These are phyloP conservation scores for Selene dorsalis DNA, from an alignment of 2,797 vertebrate genomes.

Conservation along the genomic window DNA sequence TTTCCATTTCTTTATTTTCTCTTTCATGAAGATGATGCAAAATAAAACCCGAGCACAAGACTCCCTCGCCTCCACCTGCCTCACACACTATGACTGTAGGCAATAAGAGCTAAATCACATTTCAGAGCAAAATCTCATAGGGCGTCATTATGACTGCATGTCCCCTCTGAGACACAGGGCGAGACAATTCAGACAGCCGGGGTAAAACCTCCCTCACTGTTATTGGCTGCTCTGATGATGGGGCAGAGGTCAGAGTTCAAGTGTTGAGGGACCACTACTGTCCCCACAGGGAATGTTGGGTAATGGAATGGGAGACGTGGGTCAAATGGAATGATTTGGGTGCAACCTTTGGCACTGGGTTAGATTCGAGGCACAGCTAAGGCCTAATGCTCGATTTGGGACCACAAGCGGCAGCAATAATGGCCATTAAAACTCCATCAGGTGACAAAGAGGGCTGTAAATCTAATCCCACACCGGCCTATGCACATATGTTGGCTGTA, in stretches of 20 bases:
- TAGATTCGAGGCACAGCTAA: conserved; percentile 62
- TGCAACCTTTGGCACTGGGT: conserved; percentile 67
- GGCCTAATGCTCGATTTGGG: conserved; percentile 71
- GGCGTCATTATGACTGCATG: conserved; percentile 53
- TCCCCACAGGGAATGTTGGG: conserved; percentile 84
- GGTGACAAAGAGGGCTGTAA: conserved; percentile 70
- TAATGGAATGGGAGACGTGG: conserved; percentile 86
- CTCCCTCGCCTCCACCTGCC: neutral
- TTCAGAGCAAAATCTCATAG: conserved; percentile 51
- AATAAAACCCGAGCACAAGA: neutral
- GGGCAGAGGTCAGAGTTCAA: conserved; percentile 87
- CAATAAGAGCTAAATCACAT: conserved; percentile 72
- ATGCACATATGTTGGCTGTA: conserved; percentile 69
- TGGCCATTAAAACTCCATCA: conserved; percentile 73
- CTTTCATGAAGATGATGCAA: neutral
- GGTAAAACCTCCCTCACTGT: conserved; percentile 83
- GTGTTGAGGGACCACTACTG: conserved; percentile 83
- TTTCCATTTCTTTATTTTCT: neutral
- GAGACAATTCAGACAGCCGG: conserved; percentile 69
- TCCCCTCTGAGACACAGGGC: conserved; percentile 58
- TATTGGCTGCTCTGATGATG: conserved; percentile 83
- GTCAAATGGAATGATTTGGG: conserved; percentile 82
- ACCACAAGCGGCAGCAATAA: conserved; percentile 64
- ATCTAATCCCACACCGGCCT: conserved; percentile 65
- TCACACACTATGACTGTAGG: conserved; percentile 30